These are phyloP conservation scores for Urocyon cinereoargenteus DNA, from an alignment of 2,797 vertebrate species.

Conservation along the genomic window DNA sequence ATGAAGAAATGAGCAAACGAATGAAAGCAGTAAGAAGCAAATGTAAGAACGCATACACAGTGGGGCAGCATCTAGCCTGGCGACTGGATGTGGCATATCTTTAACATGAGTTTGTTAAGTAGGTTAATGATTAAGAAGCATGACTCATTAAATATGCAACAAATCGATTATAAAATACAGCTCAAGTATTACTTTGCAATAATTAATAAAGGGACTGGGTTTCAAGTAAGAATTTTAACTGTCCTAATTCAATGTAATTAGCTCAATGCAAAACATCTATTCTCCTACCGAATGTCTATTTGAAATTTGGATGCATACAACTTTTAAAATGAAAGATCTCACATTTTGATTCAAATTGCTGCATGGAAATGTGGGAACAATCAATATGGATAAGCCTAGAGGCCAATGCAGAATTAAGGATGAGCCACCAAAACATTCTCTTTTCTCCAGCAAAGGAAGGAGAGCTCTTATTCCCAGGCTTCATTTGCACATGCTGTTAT, in stretches of 20 bases:
- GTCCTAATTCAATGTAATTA: conserved; percentile 8
- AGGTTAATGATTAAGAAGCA: background rate
- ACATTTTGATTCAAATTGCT: conserved; percentile 73
- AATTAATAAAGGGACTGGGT: background rate
- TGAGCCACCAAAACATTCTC: conserved; percentile 61
- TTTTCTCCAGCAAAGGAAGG: conserved; percentile 61
- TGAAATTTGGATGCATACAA: conserved; percentile 29
- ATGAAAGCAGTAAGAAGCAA: background rate
- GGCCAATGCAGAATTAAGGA: conserved; percentile 68
- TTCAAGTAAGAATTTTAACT: conserved; percentile 51
- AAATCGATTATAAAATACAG: background rate
- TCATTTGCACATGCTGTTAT: conserved; percentile 79
- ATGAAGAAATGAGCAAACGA: background rate
- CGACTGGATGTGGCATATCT: background rate
- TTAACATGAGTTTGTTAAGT: background rate
- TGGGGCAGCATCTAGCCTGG: background rate
- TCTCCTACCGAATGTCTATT: background rate
- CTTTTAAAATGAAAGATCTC: conserved; percentile 64
- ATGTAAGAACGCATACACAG: background rate
- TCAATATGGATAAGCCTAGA: conserved; percentile 68
- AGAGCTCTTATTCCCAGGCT: conserved; percentile 65
- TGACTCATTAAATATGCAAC: background rate
- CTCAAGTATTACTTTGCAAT: background rate
- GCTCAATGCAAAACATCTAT: conserved; percentile 7
- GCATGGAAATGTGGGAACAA: conserved; percentile 51